phyloP scores from a whole-genome alignment of 2,113 vertebrate genomes.

The Macroglossus sobrinus region DNA sequence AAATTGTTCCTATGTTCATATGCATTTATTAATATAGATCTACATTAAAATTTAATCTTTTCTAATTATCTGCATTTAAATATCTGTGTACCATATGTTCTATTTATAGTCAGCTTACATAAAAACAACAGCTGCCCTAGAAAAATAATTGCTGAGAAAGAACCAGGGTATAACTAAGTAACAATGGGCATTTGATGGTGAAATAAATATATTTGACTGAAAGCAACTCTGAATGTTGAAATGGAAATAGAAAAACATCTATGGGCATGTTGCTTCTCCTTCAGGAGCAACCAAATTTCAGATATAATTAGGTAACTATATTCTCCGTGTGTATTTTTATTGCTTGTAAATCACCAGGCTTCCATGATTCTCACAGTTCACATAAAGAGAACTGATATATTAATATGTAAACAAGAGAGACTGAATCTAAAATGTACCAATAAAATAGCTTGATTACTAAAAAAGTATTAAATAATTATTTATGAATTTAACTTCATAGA shows the following conservation, averaged over 20 bases:
- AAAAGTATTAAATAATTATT: neutral
- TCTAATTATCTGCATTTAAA: conserved; percentile 66
- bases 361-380: neutral
- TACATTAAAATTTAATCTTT: conserved; percentile 34
- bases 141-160: conserved; percentile 72
- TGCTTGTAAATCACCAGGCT: neutral
- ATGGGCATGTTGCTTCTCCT: conserved; percentile 30
- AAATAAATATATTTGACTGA: conserved; percentile 71
- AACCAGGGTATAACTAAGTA: conserved; percentile 57
- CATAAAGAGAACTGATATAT: neutral
- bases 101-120: conserved; percentile 74
- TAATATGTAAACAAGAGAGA: neutral
- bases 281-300: conserved; percentile 65
- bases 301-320: conserved; percentile 75
- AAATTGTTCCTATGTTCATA: neutral
- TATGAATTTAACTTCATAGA: neutral
- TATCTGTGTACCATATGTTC: neutral
- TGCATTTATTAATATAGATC: conserved; percentile 26
- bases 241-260: conserved; percentile 54
- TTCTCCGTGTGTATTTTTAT: conserved; percentile 70
- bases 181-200: conserved; percentile 59
- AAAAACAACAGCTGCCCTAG: conserved; percentile 79
- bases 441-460: neutral
- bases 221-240: conserved; percentile 63
- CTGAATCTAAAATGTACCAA: neutral